These are phyloP conservation scores for Heliconius hewitsoni DNA, from an alignment of 1,140 invertebrate genomes.

Conservation along the genomic window DNA sequence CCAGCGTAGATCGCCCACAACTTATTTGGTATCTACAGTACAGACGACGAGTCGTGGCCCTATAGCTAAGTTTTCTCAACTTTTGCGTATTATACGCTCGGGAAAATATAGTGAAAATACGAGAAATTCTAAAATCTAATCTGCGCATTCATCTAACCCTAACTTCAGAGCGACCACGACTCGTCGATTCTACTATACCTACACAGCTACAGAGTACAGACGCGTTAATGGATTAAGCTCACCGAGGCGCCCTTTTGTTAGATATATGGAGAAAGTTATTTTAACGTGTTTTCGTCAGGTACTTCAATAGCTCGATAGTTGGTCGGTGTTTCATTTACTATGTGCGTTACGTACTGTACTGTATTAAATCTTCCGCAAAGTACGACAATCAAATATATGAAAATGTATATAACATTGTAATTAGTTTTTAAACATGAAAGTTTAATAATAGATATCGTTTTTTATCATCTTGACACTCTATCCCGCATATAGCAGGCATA, in stretches of 20 bases:
- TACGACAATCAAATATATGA: not conserved
- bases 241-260: constrained; percentile 21
- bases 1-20: constrained; percentile 19
- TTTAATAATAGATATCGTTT: not conserved
- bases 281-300: constrained; percentile 18
- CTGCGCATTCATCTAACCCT: too few relatives aligned
- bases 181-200: not conserved
- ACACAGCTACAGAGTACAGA: not conserved
- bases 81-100: too few relatives aligned
- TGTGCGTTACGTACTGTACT: not conserved
- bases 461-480: too few relatives aligned
- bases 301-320: not conserved
- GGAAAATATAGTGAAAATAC: too few relatives aligned
- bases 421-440: not conserved
- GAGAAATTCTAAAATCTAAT: too few relatives aligned
- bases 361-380: not conserved
- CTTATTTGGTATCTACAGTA: not conserved
- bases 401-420: not conserved
- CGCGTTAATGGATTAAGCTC: constrained; percentile 24
- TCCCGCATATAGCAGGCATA: too few relatives aligned
- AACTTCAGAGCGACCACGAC: too few relatives aligned
- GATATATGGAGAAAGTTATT: constrained; percentile 16
- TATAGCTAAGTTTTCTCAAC: too few relatives aligned
- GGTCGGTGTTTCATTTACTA: not conserved
- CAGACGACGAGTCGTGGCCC: not conserved